Percentiles rank a stretch among this genome's conserved stretches.
phyloP scores from a whole-genome alignment of 2,888 invertebrate species.

The Piscicola geometra region DNA sequence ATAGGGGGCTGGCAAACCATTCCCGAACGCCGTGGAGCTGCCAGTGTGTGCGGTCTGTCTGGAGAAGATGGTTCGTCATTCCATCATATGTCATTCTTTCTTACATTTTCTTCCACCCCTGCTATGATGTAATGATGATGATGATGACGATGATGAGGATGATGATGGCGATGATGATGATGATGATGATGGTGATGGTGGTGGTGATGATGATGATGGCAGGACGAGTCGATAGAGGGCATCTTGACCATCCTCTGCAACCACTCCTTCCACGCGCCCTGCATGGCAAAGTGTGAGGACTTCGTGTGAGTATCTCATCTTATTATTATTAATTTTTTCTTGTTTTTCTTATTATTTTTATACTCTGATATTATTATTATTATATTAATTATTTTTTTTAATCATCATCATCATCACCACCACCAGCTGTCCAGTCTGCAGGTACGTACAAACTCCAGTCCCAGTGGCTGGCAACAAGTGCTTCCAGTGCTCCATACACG shows the following conservation, averaged over 20 bases:
- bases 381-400: no score
- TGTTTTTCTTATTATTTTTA: no score
- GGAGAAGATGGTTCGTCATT: slow-evolving; percentile 65
- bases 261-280: slow-evolving; percentile 93
- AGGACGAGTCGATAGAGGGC: slow-evolving; percentile 96
- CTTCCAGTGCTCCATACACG: slow-evolving; percentile 64
- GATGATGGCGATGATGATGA: background rate
- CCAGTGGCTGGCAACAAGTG: slow-evolving; percentile 68
- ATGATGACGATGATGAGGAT: slow-evolving; percentile 23
- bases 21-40: slow-evolving; percentile 71
- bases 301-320: slow-evolving; percentile 60
- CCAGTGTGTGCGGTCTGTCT: slow-evolving; percentile 95
- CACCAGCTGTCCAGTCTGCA: slow-evolving; percentile 88
- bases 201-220: slow-evolving; percentile 38
- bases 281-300: slow-evolving; percentile 92
- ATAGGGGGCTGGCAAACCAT: slow-evolving; percentile 57
- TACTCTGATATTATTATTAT: no score
- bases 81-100: no score
- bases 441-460: slow-evolving; percentile 80
- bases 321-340: background rate
- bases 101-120: no score
- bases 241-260: slow-evolving; percentile 95
- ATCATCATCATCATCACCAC: background rate
- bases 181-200: slow-evolving; percentile 12
- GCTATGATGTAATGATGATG: slow-evolving; percentile 24